phyloP scores from a whole-genome alignment of 1,140 invertebrate genomes.

The Trinorchestia longiramus region DNA sequence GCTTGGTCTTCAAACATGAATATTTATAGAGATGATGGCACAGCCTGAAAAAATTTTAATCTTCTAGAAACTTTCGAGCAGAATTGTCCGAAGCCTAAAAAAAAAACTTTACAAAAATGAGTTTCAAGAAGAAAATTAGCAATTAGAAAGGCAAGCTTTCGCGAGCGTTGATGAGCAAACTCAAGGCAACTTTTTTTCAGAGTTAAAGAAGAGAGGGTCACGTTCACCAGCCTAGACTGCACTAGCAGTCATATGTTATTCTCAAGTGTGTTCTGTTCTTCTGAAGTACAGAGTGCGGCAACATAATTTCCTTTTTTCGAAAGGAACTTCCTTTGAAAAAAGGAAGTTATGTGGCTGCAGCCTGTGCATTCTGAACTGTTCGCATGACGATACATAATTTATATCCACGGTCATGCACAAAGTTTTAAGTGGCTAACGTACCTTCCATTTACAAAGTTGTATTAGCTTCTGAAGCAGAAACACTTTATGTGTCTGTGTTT shows the following conservation, averaged over 20 bases:
- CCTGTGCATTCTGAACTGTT: not conserved
- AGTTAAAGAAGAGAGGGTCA: not conserved
- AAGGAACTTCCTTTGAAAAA: too few relatives aligned
- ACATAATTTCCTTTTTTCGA: too few relatives aligned
- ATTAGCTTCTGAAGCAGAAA: not conserved
- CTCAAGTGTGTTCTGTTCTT: not conserved
- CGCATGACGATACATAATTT: not conserved
- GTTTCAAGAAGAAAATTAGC: conserved; percentile 23
- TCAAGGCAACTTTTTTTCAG: not conserved
- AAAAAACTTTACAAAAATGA: not conserved
- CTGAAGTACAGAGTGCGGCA: too few relatives aligned
- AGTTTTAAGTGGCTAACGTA: not conserved
- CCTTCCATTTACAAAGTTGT: not conserved
- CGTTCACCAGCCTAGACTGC: not conserved
- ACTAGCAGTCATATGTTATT: not conserved
- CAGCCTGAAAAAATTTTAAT: conserved; percentile 4
- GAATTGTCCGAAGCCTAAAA: conserved; percentile 11
- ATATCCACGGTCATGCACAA: not conserved
- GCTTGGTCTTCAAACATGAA: conserved; percentile 44
- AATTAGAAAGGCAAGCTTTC: conserved; percentile 53
- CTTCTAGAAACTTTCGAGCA: conserved; percentile 11
- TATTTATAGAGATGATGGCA: conserved; percentile 27
- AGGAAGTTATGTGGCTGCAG: too few relatives aligned
- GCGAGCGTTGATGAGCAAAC: conserved; percentile 48
- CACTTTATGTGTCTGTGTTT: too few relatives aligned